A percentile compares a stretch with the other conserved stretches of the same genome.
Evolutionary conservation across 1,140 invertebrate genomes (phyloP).

Genomic region (Lethrus apterus): DNA sequence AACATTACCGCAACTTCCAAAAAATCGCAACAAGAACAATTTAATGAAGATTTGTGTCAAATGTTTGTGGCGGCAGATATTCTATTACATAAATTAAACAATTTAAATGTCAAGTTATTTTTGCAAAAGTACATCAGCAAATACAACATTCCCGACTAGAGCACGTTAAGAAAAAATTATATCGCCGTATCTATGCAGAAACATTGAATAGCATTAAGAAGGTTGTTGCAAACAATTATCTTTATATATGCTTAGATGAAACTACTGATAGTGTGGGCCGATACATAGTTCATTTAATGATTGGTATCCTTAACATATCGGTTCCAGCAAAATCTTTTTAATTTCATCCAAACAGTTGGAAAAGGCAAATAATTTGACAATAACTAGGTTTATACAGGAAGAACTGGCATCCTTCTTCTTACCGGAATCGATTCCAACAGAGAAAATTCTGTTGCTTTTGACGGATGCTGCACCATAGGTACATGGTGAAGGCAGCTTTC

Average conservation of each 20-base stretch:
- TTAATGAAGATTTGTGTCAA: no score
- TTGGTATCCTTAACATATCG: not conserved
- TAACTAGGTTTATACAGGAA: not conserved
- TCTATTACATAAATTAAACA: no score
- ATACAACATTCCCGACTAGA: no score
- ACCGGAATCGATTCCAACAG: not conserved
- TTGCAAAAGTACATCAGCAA: no score
- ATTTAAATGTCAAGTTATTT: no score
- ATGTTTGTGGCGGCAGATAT: no score
- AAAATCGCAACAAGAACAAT: not conserved
- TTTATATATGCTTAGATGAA: no score
- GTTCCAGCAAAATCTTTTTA: not conserved
- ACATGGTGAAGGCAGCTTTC: no score
- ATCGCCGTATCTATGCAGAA: not conserved
- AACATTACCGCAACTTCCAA: not conserved
- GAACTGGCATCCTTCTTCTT: not conserved
- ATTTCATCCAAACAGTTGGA: conserved; percentile 1
- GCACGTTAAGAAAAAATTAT: no score
- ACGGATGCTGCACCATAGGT: no score
- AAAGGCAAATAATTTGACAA: not conserved
- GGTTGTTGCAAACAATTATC: not conserved
- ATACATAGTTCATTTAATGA: conserved; percentile 1
- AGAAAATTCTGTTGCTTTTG: not conserved
- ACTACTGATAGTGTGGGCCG: not conserved
- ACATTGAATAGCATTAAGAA: not conserved